Percentiles rank a stretch among this genome's conserved stretches.
Conservation (phyloP, 2,888 invertebrate genomes). For the Choreutis nemorana region DNA sequence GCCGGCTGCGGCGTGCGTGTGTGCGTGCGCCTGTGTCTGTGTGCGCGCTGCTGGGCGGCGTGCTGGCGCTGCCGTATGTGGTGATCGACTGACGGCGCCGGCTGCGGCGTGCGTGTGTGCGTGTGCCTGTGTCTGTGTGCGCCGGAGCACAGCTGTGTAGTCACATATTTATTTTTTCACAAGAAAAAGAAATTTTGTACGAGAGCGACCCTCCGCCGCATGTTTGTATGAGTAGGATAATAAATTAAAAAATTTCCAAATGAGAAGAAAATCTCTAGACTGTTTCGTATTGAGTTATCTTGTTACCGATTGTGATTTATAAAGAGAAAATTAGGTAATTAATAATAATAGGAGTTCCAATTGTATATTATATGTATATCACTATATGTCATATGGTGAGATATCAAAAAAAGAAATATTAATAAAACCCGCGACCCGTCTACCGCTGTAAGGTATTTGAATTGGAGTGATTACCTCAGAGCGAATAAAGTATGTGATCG, state of each 20-base stretch:
- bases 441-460: no score
- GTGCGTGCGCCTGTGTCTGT: neutral
- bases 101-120: constrained; percentile 1
- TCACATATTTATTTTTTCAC: no score
- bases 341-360: constrained; percentile 66
- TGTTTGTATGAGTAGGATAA: no score
- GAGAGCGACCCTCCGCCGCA: no score
- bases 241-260: constrained; percentile 14
- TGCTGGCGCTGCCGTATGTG: constrained; percentile 96
- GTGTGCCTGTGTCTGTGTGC: constrained; percentile 2
- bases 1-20: constrained; percentile 1
- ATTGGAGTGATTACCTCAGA: no score
- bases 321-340: constrained; percentile 56
- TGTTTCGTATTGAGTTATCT: constrained; percentile 42
- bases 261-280: constrained; percentile 28
- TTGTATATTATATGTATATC: constrained; percentile 61
- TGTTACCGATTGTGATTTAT: constrained; percentile 64
- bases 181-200: constrained; percentile 12
- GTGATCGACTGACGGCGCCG: constrained; percentile 80
- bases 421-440: no score
- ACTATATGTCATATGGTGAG: constrained; percentile 31
- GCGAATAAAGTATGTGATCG: no score
- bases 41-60: constrained; percentile 75
- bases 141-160: no score
- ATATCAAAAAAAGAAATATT: no score